Percentiles rank a stretch among this genome's conserved stretches.
phyloP scores from a whole-genome alignment of 2,888 invertebrate species.

The Drosophila austrosaltans region DNA sequence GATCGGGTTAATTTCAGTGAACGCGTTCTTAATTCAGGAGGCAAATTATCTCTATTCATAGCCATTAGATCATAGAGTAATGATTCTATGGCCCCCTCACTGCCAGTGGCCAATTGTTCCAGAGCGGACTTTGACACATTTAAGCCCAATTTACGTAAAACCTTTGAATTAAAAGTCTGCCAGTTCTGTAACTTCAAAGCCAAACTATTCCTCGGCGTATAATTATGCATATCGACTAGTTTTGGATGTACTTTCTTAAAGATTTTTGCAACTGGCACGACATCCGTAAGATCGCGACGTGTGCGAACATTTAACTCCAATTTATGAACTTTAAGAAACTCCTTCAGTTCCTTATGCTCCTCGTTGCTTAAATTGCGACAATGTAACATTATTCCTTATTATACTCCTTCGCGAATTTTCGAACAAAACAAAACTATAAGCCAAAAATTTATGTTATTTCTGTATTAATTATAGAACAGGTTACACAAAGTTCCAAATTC shows the following conservation, averaged over 20 bases:
- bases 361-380: slow-evolving; percentile 39
- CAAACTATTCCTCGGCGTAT: slow-evolving; percentile 88
- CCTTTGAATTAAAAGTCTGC: slow-evolving; percentile 90
- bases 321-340: slow-evolving; percentile 84
- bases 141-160: slow-evolving; percentile 87
- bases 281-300: slow-evolving; percentile 91
- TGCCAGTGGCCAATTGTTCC: slow-evolving; percentile 86
- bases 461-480: background rate
- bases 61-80: slow-evolving; percentile 84
- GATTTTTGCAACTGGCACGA: slow-evolving; percentile 87
- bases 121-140: slow-evolving; percentile 85
- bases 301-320: slow-evolving; percentile 70
- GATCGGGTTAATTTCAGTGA: background rate
- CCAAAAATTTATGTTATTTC: background rate
- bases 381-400: slow-evolving; percentile 51
- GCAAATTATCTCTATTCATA: slow-evolving; percentile 18
- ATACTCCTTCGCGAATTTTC: background rate
- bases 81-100: slow-evolving; percentile 87
- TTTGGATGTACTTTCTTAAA: slow-evolving; percentile 89
- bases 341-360: slow-evolving; percentile 45
- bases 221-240: slow-evolving; percentile 91
- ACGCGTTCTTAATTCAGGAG: background rate
- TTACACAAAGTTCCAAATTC: background rate
- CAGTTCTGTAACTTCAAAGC: slow-evolving; percentile 90
- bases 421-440: background rate